Evolutionary conservation across 2,113 vertebrate species (phyloP).

Genomic region (Salvelinus namaycush): DNA sequence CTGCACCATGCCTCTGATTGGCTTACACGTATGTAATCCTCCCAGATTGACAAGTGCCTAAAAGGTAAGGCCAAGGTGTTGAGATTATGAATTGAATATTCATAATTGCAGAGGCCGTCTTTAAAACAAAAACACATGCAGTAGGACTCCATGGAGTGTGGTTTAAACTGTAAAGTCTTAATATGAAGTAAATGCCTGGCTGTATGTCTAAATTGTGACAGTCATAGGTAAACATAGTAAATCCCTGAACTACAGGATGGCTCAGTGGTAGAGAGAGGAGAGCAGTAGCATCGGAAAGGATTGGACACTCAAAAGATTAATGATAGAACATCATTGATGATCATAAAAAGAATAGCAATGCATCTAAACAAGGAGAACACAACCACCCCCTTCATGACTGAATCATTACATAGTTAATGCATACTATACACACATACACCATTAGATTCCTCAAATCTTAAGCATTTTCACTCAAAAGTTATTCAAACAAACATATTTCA

Average conservation of each 20-base stretch:
- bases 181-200: too few relatives aligned
- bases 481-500: slow-evolving; percentile 5
- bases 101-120: not conserved
- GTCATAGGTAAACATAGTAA: slow-evolving; percentile 28
- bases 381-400: not conserved
- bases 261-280: not conserved
- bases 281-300: slow-evolving; percentile 59
- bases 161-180: not conserved
- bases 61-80: too few relatives aligned
- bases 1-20: too few relatives aligned
- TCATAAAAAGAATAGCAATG: slow-evolving; percentile 53
- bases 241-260: slow-evolving; percentile 6
- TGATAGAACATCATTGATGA: slow-evolving; percentile 65
- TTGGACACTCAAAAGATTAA: slow-evolving; percentile 61
- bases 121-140: not conserved
- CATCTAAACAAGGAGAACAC: slow-evolving; percentile 2
- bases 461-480: not conserved
- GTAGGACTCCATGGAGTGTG: slow-evolving; percentile 1
- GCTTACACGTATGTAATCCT: too few relatives aligned
- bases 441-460: too few relatives aligned
- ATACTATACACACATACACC: slow-evolving; percentile 39
- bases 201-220: slow-evolving; percentile 14
- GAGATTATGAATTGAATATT: too few relatives aligned
- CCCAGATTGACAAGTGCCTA: too few relatives aligned
- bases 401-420: not conserved